Conservation (phyloP, 1,140 invertebrate species). For the Euwallacea similis region DNA sequence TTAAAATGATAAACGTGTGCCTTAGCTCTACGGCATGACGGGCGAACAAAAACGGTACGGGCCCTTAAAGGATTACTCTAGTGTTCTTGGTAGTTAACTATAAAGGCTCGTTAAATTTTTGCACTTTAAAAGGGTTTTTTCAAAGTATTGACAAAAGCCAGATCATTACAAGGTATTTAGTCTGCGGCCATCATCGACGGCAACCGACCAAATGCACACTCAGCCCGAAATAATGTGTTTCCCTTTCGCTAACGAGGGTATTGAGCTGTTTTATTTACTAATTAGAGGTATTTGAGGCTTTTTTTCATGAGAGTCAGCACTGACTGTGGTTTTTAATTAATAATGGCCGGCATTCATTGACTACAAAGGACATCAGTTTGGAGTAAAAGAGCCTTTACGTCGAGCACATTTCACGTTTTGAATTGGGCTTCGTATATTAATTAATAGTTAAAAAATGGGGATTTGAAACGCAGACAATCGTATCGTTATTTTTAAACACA, state of each 20-base stretch:
- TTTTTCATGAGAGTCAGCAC: slow-evolving; percentile 27
- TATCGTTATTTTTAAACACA: too few species aligned
- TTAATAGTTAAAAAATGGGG: too few species aligned
- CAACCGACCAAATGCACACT: slow-evolving; percentile 25
- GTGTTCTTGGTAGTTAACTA: neutral
- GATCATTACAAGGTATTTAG: slow-evolving; percentile 2
- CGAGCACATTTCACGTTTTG: too few species aligned
- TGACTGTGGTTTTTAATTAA: slow-evolving; percentile 27
- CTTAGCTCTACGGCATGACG: neutral
- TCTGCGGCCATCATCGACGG: neutral
- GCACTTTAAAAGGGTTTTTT: neutral
- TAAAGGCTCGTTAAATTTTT: neutral
- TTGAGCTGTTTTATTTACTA: slow-evolving; percentile 36
- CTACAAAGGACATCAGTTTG: neutral
- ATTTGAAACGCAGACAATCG: too few species aligned
- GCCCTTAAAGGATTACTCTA: neutral
- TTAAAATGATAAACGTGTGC: slow-evolving; percentile 30
- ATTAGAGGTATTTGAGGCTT: slow-evolving; percentile 32
- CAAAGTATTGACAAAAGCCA: neutral
- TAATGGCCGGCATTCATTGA: neutral
- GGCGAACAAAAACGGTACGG: neutral
- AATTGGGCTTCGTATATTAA: too few species aligned
- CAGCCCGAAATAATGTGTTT: slow-evolving; percentile 32
- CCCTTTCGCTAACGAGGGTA: slow-evolving; percentile 34
- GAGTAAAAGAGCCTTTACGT: too few species aligned